These are phyloP conservation scores for Conopomorpha cramerella DNA, from an alignment of 1,140 invertebrate genomes.

Conservation along the genomic window DNA sequence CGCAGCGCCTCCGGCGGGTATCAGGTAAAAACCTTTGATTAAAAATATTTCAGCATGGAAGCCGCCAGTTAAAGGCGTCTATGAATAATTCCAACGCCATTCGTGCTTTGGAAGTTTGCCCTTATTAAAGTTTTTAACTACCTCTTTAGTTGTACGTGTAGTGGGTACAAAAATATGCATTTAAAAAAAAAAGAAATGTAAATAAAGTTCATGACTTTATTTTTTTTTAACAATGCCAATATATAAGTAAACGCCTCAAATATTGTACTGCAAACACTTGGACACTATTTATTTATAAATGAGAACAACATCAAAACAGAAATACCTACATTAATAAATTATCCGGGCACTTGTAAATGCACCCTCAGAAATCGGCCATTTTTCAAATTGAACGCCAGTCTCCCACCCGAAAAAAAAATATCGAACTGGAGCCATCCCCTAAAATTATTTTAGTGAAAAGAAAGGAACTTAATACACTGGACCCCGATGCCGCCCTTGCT, in stretches of 20 bases:
- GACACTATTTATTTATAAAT: no score
- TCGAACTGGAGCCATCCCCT: conserved; percentile 55
- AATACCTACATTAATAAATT: conserved; percentile 5
- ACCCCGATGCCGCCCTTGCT: conserved; percentile 31
- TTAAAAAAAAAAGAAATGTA: no score
- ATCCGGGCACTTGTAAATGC: conserved; percentile 31
- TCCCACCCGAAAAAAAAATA: conserved; percentile 47
- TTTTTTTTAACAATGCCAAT: no score
- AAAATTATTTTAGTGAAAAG: conserved; percentile 61
- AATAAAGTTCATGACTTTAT: no score
- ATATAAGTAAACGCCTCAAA: no score
- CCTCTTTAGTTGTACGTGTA: no score
- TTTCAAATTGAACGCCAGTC: conserved; percentile 42
- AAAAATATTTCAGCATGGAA: conserved; percentile 59
- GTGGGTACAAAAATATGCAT: no score
- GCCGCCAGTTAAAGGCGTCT: no score
- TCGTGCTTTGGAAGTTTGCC: not conserved
- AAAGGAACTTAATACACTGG: conserved; percentile 60
- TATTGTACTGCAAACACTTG: no score
- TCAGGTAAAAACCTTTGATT: conserved; percentile 57
- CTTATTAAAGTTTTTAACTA: not conserved
- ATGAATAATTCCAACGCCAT: no score
- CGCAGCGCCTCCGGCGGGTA: conserved; percentile 22
- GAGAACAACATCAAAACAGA: no score
- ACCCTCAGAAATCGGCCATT: conserved; percentile 37